Percentiles rank a stretch among this genome's conserved stretches.
These are phyloP conservation scores for Microcaecilia unicolor DNA, from an alignment of 2,797 vertebrate genomes.

Conservation along the genomic window DNA sequence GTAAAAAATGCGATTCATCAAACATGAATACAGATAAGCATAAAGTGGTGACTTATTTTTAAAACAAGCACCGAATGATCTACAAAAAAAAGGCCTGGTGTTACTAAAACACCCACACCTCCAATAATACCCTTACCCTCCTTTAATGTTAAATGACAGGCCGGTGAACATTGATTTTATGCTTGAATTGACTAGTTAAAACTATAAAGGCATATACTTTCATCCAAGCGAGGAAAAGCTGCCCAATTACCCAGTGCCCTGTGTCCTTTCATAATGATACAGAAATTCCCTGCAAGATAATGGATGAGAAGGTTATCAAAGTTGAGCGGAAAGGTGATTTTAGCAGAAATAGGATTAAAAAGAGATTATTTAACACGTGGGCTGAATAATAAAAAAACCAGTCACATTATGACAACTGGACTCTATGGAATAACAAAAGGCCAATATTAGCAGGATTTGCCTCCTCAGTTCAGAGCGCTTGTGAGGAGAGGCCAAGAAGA, in stretches of 20 bases:
- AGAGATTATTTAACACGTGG: conserved; percentile 28
- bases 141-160: conserved; percentile 40
- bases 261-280: conserved; percentile 43
- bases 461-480: background rate
- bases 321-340: conserved; percentile 42
- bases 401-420: conserved; percentile 9
- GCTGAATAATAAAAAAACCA: conserved; percentile 27
- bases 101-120: conserved; percentile 6
- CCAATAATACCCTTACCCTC: conserved; percentile 35
- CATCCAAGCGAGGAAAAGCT: conserved; percentile 32
- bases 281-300: conserved; percentile 41
- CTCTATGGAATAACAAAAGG: background rate
- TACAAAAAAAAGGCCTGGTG: too few species aligned
- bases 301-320: conserved; percentile 45
- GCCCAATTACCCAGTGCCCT: conserved; percentile 44
- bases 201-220: conserved; percentile 34
- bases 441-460: background rate
- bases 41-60: too few species aligned
- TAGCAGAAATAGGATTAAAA: conserved; percentile 40
- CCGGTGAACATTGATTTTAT: conserved; percentile 45
- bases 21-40: too few species aligned
- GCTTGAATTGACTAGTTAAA: conserved; percentile 44
- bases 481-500: background rate
- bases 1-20: too few species aligned
- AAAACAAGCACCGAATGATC: too few species aligned